Conservation (phyloP, 2,888 invertebrate species). For the Achlya flavicornis region DNA sequence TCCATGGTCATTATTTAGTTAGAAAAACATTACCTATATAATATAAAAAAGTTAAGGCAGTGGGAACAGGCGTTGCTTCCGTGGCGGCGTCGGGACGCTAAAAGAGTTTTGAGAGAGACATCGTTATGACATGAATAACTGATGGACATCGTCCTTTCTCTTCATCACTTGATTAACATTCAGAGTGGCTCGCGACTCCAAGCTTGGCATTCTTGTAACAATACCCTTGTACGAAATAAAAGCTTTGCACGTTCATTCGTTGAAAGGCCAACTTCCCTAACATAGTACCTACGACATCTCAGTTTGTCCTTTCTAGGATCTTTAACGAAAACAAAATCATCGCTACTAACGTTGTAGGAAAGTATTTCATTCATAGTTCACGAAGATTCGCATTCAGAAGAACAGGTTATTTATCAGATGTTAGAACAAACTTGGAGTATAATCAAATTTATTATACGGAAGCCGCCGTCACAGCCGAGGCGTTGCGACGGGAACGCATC, state of each 20-base stretch:
- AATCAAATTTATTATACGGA: slow-evolving; percentile 49
- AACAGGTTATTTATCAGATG: slow-evolving; percentile 44
- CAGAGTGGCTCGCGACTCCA: slow-evolving; percentile 64
- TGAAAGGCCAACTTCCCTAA: slow-evolving; percentile 72
- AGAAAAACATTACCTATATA: too few relatives aligned
- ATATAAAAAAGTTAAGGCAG: slow-evolving; percentile 13
- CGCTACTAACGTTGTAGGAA: slow-evolving; percentile 28
- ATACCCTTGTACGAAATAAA: slow-evolving; percentile 77
- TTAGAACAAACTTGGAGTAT: slow-evolving; percentile 41
- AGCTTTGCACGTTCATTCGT: slow-evolving; percentile 74
- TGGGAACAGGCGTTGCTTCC: too few relatives aligned
- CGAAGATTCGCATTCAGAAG: slow-evolving; percentile 10
- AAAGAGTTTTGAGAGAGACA: slow-evolving; percentile 65
- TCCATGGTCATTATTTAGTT: not conserved
- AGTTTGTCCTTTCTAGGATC: slow-evolving; percentile 56
- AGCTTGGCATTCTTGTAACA: slow-evolving; percentile 75
- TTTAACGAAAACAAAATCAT: slow-evolving; percentile 54
- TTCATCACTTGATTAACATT: slow-evolving; percentile 76
- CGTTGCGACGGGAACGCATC: slow-evolving; percentile 37
- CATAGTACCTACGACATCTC: slow-evolving; percentile 53
- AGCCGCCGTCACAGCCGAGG: slow-evolving; percentile 25
- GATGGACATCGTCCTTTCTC: slow-evolving; percentile 69
- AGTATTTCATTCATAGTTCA: slow-evolving; percentile 30
- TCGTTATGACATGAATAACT: slow-evolving; percentile 75
- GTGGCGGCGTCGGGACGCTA: slow-evolving; percentile 34